Conservation (phyloP, 2,797 vertebrate species). For the Petrocephalus schoutedeni region DNA sequence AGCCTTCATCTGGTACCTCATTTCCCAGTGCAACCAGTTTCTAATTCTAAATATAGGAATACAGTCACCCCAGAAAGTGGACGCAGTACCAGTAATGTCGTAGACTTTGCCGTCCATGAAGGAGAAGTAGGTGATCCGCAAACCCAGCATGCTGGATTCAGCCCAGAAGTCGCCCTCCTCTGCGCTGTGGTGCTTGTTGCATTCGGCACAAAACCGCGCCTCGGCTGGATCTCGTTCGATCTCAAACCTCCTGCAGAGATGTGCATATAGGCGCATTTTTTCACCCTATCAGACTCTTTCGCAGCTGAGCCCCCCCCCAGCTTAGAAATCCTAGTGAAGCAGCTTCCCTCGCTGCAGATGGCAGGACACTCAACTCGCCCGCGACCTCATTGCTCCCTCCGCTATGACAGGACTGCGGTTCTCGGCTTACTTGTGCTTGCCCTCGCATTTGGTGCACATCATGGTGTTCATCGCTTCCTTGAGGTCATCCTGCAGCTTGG, state of each 20-base stretch:
- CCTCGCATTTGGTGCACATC: slow-evolving; percentile 93
- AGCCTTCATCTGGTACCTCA: neutral
- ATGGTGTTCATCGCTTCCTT: slow-evolving; percentile 96
- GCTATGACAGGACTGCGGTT: neutral
- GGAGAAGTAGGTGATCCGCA: slow-evolving; percentile 89
- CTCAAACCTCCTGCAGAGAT: slow-evolving; percentile 76
- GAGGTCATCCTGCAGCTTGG: slow-evolving; percentile 87
- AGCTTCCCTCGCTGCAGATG: neutral
- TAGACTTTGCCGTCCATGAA: slow-evolving; percentile 88
- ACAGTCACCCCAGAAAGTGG: neutral
- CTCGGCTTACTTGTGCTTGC: slow-evolving; percentile 82
- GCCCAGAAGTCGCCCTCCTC: slow-evolving; percentile 93
- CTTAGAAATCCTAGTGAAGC: neutral
- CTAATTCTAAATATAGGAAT: neutral
- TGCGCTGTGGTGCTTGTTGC: slow-evolving; percentile 75
- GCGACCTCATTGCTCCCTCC: neutral
- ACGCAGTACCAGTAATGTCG: slow-evolving; percentile 82
- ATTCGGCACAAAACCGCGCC: slow-evolving; percentile 86
- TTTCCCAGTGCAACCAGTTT: slow-evolving; percentile 1
- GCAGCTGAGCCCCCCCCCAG: neutral
- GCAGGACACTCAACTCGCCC: neutral
- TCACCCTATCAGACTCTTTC: neutral
- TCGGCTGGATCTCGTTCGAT: slow-evolving; percentile 79
- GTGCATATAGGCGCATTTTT: neutral
- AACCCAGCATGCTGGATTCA: slow-evolving; percentile 86